Conservation (phyloP, 1,140 invertebrate species). For the Pygmarrhopalites habei region DNA sequence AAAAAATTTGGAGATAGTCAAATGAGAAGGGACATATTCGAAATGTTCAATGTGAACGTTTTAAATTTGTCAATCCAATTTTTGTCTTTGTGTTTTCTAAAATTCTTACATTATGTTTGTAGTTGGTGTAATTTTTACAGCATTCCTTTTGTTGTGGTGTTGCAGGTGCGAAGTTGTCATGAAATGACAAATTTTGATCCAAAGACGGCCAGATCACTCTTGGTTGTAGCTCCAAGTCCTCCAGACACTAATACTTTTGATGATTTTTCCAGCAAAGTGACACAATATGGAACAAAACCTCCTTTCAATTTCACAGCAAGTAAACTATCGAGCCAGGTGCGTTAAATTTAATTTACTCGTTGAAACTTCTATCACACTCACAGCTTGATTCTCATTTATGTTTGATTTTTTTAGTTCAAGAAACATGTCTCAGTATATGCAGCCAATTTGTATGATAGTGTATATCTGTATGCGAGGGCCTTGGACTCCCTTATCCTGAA, state of each 20-base stretch:
- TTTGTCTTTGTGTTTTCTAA: too few species aligned
- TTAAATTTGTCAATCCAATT: too few species aligned
- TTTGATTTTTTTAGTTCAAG: too few species aligned
- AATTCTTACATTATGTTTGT: too few species aligned
- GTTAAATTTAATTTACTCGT: too few species aligned
- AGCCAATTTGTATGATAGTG: constrained; percentile 91
- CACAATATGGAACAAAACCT: constrained; percentile 60
- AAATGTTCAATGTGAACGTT: too few species aligned
- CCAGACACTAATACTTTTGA: constrained; percentile 62
- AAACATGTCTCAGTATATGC: constrained; percentile 83
- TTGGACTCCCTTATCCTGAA: constrained; percentile 57
- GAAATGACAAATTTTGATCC: constrained; percentile 39
- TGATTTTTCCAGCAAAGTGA: constrained; percentile 66
- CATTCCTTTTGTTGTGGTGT: too few species aligned
- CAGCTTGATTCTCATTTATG: too few species aligned
- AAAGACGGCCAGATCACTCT: constrained; percentile 65
- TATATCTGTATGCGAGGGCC: constrained; percentile 81
- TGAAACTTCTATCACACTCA: too few species aligned
- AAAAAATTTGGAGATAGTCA: too few species aligned
- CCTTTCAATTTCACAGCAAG: constrained; percentile 68
- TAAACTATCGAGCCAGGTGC: constrained; percentile 54
- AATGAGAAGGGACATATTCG: too few species aligned
- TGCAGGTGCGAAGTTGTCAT: constrained; percentile 6
- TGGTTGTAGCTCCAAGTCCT: constrained; percentile 76
- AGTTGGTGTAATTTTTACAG: too few species aligned